Base-by-base conservation (phyloP, 2,888 invertebrate species). In the Epinotia ramella region DNA sequence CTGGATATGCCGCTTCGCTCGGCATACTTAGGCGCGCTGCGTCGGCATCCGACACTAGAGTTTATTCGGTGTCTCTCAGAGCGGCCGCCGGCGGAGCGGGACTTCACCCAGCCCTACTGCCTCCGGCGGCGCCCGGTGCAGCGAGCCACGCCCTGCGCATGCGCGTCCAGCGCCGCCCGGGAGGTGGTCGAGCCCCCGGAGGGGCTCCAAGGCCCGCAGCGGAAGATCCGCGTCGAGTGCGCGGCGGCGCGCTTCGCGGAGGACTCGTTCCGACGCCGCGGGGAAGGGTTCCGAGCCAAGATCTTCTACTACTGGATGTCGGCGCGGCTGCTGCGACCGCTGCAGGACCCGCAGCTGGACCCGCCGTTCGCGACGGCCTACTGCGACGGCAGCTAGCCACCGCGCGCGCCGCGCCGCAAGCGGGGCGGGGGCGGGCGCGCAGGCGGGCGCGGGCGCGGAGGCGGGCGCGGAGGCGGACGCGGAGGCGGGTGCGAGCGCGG, bases 261-360 rank as follows among this genome's bases (percentile, higher is more conserved):
- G 46, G 49, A 46, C 59, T 81, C 79, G 67, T 81, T 85, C 73
- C 80, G 84, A 7, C 79, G 80, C 2, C 81, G 77, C 40, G 80
- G 81, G 0, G 85, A 84, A 66, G 87, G 87, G 0, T 84, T 80
- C 73, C 78, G 83, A 28, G 84, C 79, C 3, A 78, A 83, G 28
- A 73, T 85, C 57, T 81, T 80, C 71, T 85, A 86, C 77, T 81
- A 80, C 76, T 85, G 84, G 83, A 79, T 78, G 6, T 78, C 65
- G 59, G 59, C 66, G 49, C 63, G 46, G 66, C 44, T 64, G 44
- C 60, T 65, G 60, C 60, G 66, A 24, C 64, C 72, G 62, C 73
- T 64, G 46, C 62, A 57, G 16, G 63, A 40, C 46, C 64, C 68
- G 46, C 69, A 59, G 53, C 40, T 57, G 44, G 64, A 57, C 73